Evolutionary conservation across 1,140 invertebrate genomes (phyloP).

Genomic region (Sinella curviseta): DNA sequence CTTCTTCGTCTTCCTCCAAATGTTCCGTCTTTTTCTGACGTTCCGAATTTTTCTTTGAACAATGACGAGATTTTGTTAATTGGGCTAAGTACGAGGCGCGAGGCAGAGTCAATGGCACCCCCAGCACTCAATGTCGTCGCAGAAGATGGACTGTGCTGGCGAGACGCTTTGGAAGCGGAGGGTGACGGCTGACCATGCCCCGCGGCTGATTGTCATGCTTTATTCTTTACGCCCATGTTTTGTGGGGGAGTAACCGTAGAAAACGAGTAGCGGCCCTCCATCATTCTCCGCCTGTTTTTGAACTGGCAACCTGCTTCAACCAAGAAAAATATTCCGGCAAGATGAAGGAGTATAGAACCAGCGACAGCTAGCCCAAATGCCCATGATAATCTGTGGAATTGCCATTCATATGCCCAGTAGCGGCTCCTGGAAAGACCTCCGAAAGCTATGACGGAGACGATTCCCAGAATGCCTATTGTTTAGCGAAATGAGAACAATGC

Average conservation of each 20-base stretch:
- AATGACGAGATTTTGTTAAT: neutral
- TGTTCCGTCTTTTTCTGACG: neutral
- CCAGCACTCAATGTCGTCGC: neutral
- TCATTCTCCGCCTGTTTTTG: neutral
- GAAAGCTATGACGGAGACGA: constrained; percentile 40
- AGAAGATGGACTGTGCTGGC: constrained; percentile 4
- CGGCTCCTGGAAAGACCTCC: constrained; percentile 34
- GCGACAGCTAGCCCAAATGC: constrained; percentile 37
- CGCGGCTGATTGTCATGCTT: constrained; percentile 46
- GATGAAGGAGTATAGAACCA: constrained; percentile 38
- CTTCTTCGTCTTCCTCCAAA: neutral
- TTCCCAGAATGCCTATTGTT: constrained; percentile 37
- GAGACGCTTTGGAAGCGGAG: neutral
- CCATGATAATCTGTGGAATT: constrained; percentile 40
- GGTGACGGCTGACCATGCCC: constrained; percentile 12
- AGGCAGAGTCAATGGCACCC: neutral
- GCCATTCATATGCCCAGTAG: constrained; percentile 42
- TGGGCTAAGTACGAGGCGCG: constrained; percentile 16
- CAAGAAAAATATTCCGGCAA: constrained; percentile 44
- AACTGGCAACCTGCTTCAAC: constrained; percentile 34
- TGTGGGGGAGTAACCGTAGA: neutral
- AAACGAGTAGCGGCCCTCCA: neutral
- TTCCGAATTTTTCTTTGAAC: neutral
- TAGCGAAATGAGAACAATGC: neutral
- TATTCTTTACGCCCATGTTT: constrained; percentile 11